These are phyloP conservation scores for Antennarius striatus DNA, from an alignment of 2,113 vertebrate genomes.

Conservation along the genomic window DNA sequence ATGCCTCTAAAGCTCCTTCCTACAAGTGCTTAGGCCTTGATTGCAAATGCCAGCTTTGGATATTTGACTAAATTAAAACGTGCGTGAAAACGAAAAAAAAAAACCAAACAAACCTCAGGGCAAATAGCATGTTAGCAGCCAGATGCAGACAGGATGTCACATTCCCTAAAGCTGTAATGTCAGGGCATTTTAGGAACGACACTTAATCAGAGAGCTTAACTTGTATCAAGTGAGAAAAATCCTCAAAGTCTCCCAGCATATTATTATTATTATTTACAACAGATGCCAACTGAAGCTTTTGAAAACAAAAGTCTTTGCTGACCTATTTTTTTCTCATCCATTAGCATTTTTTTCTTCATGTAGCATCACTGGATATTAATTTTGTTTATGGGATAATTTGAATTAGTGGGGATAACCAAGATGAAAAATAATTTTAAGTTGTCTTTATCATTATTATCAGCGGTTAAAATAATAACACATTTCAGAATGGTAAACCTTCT, in stretches of 20 bases:
- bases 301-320: not conserved
- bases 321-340: not conserved
- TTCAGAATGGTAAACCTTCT: no score
- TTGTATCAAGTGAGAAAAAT: slow-evolving; percentile 20
- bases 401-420: no score
- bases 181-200: slow-evolving; percentile 47
- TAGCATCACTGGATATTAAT: no score
- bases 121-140: slow-evolving; percentile 42
- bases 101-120: slow-evolving; percentile 30
- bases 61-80: slow-evolving; percentile 75
- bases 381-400: no score
- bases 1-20: slow-evolving; percentile 62
- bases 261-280: slow-evolving; percentile 18
- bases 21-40: slow-evolving; percentile 66
- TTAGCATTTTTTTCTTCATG: no score
- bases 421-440: no score
- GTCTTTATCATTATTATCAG: no score
- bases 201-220: slow-evolving; percentile 30
- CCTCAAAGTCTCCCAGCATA: slow-evolving; percentile 2
- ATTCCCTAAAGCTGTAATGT: slow-evolving; percentile 35
- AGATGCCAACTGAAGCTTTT: not conserved
- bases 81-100: slow-evolving; percentile 11
- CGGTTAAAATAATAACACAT: no score
- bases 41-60: slow-evolving; percentile 73
- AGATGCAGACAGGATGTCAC: slow-evolving; percentile 31